These are phyloP conservation scores for Epinotia bilunana DNA, from an alignment of 2,888 invertebrate species.

Conservation along the genomic window DNA sequence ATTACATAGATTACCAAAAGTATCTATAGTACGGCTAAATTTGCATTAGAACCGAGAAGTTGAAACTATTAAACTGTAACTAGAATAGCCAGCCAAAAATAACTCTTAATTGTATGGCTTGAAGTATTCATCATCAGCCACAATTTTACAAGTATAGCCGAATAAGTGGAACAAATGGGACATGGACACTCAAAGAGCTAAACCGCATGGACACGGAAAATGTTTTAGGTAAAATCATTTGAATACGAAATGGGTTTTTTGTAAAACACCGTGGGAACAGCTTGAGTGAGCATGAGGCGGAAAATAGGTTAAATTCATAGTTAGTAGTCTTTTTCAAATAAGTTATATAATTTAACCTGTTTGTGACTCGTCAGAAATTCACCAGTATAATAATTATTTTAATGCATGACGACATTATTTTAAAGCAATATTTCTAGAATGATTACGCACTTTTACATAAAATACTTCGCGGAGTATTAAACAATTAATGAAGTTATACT, in stretches of 20 bases:
- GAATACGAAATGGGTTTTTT: conserved; percentile 12
- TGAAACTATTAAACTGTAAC: conserved; percentile 2
- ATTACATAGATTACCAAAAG: too few species aligned
- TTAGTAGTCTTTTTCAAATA: neutral
- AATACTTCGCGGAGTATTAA: too few species aligned
- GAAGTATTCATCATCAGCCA: neutral
- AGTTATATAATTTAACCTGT: too few species aligned
- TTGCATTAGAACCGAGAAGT: too few species aligned
- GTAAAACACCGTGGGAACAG: neutral
- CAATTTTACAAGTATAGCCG: conserved; percentile 51
- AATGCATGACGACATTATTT: too few species aligned
- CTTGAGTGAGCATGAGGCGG: neutral
- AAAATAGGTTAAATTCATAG: neutral
- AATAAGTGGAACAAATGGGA: conserved; percentile 58
- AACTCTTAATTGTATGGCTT: neutral
- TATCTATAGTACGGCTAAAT: too few species aligned
- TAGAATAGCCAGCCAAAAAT: neutral
- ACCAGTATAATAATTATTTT: too few species aligned
- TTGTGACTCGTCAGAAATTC: too few species aligned
- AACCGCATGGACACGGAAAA: conserved; percentile 57
- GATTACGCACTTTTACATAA: too few species aligned
- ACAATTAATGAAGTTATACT: too few species aligned
- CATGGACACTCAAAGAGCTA: conserved; percentile 52
- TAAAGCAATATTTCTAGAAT: too few species aligned
- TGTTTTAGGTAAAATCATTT: conserved; percentile 52